Conservation (phyloP, 2,888 invertebrate genomes). For the Autographa gamma region DNA sequence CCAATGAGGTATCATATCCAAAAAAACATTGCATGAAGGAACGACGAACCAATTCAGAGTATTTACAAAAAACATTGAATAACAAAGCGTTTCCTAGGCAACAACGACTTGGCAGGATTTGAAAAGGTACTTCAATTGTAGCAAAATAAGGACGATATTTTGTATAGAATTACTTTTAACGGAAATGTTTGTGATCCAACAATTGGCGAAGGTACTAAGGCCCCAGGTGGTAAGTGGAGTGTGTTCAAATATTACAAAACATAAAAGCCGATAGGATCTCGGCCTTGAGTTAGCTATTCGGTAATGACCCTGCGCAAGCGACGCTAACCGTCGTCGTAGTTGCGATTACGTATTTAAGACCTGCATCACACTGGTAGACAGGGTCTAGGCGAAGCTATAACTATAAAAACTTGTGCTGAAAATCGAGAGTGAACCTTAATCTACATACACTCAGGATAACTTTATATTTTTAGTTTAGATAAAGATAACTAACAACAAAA, state of each 20-base stretch:
- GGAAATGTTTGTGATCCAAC: constrained; percentile 42
- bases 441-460: too few species aligned
- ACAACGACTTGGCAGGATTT: constrained; percentile 13
- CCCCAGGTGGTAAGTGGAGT: constrained; percentile 62
- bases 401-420: constrained; percentile 10
- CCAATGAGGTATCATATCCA: neutral
- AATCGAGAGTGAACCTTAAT: too few species aligned
- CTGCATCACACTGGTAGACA: constrained; percentile 35
- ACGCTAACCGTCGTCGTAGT: constrained; percentile 68
- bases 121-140: constrained; percentile 30
- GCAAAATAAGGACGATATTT: constrained; percentile 21
- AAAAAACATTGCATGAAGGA: constrained; percentile 9
- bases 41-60: constrained; percentile 2
- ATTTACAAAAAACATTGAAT: constrained; percentile 15
- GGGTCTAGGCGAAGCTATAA: constrained; percentile 31
- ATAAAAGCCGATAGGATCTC: constrained; percentile 69
- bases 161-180: constrained; percentile 35
- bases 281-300: constrained; percentile 77
- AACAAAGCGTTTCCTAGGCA: constrained; percentile 14
- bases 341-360: constrained; percentile 62
- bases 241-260: constrained; percentile 61
- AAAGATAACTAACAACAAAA: too few species aligned
- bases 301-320: constrained; percentile 79
- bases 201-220: constrained; percentile 45
- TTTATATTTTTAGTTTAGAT: too few species aligned